Percentiles rank a stretch among this genome's conserved stretches.
phyloP scores from a whole-genome alignment of 2,797 vertebrate genomes.

The Crax fasciolata region DNA sequence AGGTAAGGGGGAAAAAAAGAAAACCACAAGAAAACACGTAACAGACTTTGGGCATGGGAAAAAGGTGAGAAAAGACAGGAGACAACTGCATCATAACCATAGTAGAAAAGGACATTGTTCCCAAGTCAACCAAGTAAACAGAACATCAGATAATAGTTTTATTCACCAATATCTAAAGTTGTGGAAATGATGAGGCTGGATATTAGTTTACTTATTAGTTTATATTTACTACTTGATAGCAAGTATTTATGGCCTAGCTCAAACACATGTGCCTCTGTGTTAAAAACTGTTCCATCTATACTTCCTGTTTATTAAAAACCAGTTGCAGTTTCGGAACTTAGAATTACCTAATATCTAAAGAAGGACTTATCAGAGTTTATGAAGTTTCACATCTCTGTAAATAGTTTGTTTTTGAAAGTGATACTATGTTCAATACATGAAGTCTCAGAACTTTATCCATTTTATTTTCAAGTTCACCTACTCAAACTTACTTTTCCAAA shows the following conservation, averaged over 20 bases:
- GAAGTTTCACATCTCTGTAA: neutral
- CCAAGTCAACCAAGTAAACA: neutral
- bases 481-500: slow-evolving; percentile 87
- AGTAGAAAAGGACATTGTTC: neutral
- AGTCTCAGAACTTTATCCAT: neutral
- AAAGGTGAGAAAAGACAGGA: neutral
- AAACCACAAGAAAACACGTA: neutral
- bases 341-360: neutral
- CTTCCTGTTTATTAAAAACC: neutral
- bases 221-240: neutral
- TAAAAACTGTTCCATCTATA: neutral
- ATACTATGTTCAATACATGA: neutral
- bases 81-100: neutral
- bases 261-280: neutral
- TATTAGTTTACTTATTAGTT: neutral
- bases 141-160: neutral
- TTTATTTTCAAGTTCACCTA: slow-evolving; percentile 16
- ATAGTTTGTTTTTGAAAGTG: neutral
- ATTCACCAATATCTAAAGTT: neutral
- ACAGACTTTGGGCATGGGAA: neutral
- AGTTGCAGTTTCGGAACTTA: neutral
- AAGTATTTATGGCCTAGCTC: neutral
- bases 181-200: neutral
- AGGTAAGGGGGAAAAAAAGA: accelerated
- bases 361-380: neutral